Conservation (phyloP, 2,888 invertebrate species). For the Exephanes ischioxanthus region DNA sequence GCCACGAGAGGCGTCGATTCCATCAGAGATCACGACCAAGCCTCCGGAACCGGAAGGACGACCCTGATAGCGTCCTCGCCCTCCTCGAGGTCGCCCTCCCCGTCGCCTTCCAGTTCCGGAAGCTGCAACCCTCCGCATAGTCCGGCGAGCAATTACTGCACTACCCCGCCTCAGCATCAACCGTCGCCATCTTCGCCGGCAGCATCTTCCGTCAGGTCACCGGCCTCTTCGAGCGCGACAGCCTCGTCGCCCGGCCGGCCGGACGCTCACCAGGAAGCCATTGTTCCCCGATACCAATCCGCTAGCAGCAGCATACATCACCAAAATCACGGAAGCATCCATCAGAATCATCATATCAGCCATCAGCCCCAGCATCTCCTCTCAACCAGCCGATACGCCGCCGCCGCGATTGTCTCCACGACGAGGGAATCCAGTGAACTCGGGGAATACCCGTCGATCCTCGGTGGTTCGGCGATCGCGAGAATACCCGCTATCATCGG, state of each 20-base stretch:
- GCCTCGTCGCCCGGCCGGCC: slow-evolving; percentile 82
- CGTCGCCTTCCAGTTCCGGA: slow-evolving; percentile 81
- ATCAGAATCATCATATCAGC: slow-evolving; percentile 69
- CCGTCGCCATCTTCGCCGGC: slow-evolving; percentile 81
- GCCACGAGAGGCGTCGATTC: slow-evolving; percentile 74
- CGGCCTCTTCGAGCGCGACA: slow-evolving; percentile 81
- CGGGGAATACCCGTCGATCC: slow-evolving; percentile 75
- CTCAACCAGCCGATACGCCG: slow-evolving; percentile 63
- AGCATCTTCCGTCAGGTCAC: slow-evolving; percentile 81
- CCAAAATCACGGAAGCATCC: slow-evolving; percentile 57
- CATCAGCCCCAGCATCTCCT: no score
- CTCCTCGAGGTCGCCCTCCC: slow-evolving; percentile 77
- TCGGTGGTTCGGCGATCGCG: slow-evolving; percentile 53
- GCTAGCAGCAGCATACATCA: slow-evolving; percentile 42
- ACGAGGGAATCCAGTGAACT: slow-evolving; percentile 76
- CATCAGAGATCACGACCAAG: slow-evolving; percentile 40
- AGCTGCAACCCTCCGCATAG: slow-evolving; percentile 78
- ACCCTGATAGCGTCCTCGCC: slow-evolving; percentile 37
- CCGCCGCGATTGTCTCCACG: slow-evolving; percentile 54
- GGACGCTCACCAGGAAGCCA: slow-evolving; percentile 76
- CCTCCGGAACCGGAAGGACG: slow-evolving; percentile 42
- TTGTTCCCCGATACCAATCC: slow-evolving; percentile 79
- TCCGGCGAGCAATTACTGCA: slow-evolving; percentile 74
- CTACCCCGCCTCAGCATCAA: slow-evolving; percentile 76
- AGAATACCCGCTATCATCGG: slow-evolving; percentile 64